Base-by-base conservation (phyloP, 2,797 vertebrate genomes). In the Diceros bicornis region DNA sequence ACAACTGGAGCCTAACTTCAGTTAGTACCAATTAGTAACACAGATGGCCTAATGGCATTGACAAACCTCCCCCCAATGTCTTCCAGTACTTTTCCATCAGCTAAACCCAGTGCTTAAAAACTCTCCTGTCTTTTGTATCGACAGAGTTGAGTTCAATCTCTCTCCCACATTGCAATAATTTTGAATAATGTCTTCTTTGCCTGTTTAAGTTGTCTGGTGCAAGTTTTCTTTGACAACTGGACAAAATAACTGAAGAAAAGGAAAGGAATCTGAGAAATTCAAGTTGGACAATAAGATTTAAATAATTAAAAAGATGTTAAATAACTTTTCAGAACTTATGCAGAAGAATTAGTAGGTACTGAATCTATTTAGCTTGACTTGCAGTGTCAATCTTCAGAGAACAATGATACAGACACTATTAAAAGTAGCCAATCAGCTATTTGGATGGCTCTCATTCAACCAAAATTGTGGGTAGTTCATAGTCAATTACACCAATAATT, bases 11-110 rank as follows among this genome's bases (percentile, higher is more conserved):
- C 8, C 44, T 59, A 47, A 50, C 1, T 75, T 64, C 52, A 23
- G 3, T 52, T 47, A 82, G 13, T 11, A 61, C 9, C 7, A 41
- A 11, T 75, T 64, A 79, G n/a, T 25, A 84, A 88, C 25, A 57
- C 1, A 50, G 13, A 3, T 44, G 2, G 1, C 12, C 29, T 84
- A 64, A 74, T n/a, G 1, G 5, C 25, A 77, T 47, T 64, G 29
- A 32, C 1, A 59, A 66, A n/a, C 18, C 12, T 11, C 29, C 4
- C 7, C 7, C 0, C 3, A 64, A 37, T 0, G 6, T 17, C 13
- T 11, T 71, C 52, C 20, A 85, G 6, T 25, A n/a, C 10, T 87
- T 32, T 78, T 32, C 17, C 20, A 41, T 2, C 23, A 86, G 13
- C 12, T 83, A 3, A 27, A 18, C 4, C 7, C 13, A 25, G 27